A percentile compares a stretch with the other conserved stretches of the same genome.
phyloP scores from a whole-genome alignment of 2,888 invertebrate genomes.

The Catocala nupta region DNA sequence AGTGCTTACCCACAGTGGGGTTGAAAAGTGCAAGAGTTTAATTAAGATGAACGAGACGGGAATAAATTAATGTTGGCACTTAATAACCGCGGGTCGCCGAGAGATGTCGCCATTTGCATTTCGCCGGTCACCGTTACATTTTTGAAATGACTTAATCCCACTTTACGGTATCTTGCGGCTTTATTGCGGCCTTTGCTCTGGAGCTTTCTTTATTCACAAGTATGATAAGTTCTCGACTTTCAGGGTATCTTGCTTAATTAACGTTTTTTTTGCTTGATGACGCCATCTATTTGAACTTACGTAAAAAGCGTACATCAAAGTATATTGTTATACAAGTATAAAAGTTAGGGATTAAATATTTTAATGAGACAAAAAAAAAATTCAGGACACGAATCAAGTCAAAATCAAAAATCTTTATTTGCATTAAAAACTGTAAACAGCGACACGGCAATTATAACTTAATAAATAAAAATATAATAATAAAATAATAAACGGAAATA shows the following conservation, averaged over 20 bases:
- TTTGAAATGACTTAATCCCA: constrained; percentile 55
- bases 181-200: constrained; percentile 25
- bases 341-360: no score
- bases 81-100: constrained; percentile 48
- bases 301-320: neutral
- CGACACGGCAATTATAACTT: no score
- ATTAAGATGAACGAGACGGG: constrained; percentile 62
- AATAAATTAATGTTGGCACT: constrained; percentile 64
- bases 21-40: constrained; percentile 67
- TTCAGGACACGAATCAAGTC: no score
- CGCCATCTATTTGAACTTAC: neutral
- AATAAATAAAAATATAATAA: no score
- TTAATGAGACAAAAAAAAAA: no score
- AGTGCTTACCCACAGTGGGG: constrained; percentile 17
- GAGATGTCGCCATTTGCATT: constrained; percentile 60
- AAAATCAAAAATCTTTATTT: no score
- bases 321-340: no score
- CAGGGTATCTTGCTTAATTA: constrained; percentile 36
- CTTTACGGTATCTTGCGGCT: constrained; percentile 36
- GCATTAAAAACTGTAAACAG: no score
- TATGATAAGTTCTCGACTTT: constrained; percentile 39
- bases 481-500: no score
- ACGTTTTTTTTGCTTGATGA: constrained; percentile 14
- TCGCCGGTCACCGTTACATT: constrained; percentile 53
- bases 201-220: constrained; percentile 27